Conservation (phyloP, 2,113 vertebrate genomes). For the Neogale vison region DNA sequence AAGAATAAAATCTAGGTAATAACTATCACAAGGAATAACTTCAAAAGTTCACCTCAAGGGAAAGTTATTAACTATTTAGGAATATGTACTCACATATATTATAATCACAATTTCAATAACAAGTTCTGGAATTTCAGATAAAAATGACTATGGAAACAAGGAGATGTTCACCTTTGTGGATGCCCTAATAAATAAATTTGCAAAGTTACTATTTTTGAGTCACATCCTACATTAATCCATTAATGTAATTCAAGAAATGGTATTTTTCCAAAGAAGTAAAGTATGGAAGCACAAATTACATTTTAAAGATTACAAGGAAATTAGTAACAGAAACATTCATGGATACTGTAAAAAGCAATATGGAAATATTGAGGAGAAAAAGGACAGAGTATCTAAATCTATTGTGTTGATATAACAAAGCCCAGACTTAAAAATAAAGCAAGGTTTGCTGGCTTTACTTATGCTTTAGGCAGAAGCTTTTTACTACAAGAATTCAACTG, state of each 20-base stretch:
- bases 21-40: slow-evolving; percentile 69
- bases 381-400: slow-evolving; percentile 56
- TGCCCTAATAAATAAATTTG: slow-evolving; percentile 38
- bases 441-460: slow-evolving; percentile 79
- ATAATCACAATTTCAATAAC: slow-evolving; percentile 43
- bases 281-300: slow-evolving; percentile 6
- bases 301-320: slow-evolving; percentile 55
- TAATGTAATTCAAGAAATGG: slow-evolving; percentile 49
- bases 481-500: slow-evolving; percentile 80
- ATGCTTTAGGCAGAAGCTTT: slow-evolving; percentile 81
- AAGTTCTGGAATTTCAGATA: slow-evolving; percentile 55
- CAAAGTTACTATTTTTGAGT: slow-evolving; percentile 34
- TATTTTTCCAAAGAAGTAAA: slow-evolving; percentile 51
- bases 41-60: slow-evolving; percentile 53
- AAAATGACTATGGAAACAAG: slow-evolving; percentile 41
- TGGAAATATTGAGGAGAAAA: slow-evolving; percentile 54
- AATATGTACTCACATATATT: slow-evolving; percentile 49
- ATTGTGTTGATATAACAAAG: slow-evolving; percentile 74
- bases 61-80: slow-evolving; percentile 67
- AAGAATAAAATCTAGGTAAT: slow-evolving; percentile 66
- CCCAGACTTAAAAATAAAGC: slow-evolving; percentile 70
- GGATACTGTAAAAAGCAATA: slow-evolving; percentile 47
- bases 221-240: not conserved
- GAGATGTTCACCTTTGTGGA: slow-evolving; percentile 20
- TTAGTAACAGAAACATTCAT: slow-evolving; percentile 59